A percentile compares a stretch with the other conserved stretches of the same genome.
Evolutionary conservation across 2,797 vertebrate species (phyloP).

Genomic region (Halcyon chelicuti): DNA sequence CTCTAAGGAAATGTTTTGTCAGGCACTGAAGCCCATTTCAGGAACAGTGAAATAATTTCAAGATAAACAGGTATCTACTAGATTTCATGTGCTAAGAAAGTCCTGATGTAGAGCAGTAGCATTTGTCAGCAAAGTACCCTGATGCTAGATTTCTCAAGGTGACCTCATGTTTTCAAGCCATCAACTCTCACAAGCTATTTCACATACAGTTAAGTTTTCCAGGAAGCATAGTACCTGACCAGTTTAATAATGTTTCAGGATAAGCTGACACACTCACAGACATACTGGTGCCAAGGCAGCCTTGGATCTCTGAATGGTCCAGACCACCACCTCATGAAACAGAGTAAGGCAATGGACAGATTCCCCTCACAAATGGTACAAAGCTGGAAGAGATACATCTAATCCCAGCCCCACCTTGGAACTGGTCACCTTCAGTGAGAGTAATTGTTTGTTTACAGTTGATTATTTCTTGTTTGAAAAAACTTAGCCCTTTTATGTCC

Average conservation of each 20-base stretch:
- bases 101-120: neutral
- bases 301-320: neutral
- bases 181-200: neutral
- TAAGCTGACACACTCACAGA: neutral
- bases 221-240: neutral
- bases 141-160: neutral
- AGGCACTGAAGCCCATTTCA: neutral
- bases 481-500: neutral
- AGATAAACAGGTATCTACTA: neutral
- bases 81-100: neutral
- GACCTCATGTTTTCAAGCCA: neutral
- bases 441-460: neutral
- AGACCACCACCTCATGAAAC: rapidly evolving
- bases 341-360: rapidly evolving
- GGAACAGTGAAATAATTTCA: neutral
- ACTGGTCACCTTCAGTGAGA: neutral
- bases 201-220: neutral
- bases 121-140: neutral
- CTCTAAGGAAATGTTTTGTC: neutral
- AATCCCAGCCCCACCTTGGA: neutral
- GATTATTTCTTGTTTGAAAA: neutral
- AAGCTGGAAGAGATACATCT: rapidly evolving
- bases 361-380: rapidly evolving
- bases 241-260: neutral
- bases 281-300: neutral